A percentile compares a stretch with the other conserved stretches of the same genome.
phyloP scores from a whole-genome alignment of 2,797 vertebrate species.

The Aselliscus stoliczkanus region DNA sequence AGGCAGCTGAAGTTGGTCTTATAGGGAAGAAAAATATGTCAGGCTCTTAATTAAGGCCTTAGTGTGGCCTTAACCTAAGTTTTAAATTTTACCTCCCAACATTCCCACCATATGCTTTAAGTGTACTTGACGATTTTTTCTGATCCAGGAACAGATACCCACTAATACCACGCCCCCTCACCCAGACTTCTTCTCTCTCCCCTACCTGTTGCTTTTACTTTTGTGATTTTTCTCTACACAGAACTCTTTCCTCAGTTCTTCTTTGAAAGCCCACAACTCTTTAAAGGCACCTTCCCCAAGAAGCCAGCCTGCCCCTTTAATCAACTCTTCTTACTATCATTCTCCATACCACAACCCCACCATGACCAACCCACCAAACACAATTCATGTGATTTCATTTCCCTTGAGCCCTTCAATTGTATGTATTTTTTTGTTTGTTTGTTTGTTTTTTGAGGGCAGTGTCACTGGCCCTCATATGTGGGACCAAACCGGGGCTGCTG shows the following conservation, averaged over 20 bases:
- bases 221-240: not conserved
- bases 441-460: no score
- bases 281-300: not conserved
- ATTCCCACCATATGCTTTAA: no score
- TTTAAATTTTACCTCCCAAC: not conserved
- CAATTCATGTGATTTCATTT: not conserved
- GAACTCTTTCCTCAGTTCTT: not conserved
- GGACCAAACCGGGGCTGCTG: no score
- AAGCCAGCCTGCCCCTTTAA: not conserved
- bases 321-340: not conserved
- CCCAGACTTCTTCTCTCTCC: not conserved
- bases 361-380: not conserved
- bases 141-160: not conserved
- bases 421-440: no score
- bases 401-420: not conserved
- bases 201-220: not conserved
- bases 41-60: not conserved
- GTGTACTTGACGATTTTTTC: not conserved
- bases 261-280: not conserved
- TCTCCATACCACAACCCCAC: not conserved
- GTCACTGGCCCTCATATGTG: no score
- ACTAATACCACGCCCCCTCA: fast-evolving
- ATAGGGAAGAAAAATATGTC: not conserved
- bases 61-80: not conserved
- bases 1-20: not conserved